phyloP scores from a whole-genome alignment of 2,797 vertebrate genomes.

The Sciurus carolinensis region DNA sequence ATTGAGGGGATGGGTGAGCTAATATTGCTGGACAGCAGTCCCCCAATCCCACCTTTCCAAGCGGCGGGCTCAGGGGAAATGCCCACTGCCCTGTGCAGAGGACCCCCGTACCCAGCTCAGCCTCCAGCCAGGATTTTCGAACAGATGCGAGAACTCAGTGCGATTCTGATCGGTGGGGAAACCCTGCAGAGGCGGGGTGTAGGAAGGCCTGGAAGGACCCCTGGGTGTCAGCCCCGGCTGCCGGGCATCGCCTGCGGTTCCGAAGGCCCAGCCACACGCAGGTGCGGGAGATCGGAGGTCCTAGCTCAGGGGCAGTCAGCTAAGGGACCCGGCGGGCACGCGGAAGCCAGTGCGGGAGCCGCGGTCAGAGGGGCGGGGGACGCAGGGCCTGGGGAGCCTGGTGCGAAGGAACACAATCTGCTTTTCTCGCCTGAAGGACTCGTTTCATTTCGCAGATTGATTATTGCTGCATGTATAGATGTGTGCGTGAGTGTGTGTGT shows the following conservation, averaged over 20 bases:
- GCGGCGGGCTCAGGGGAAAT: not conserved
- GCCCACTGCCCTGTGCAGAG: not conserved
- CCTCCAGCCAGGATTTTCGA: not conserved
- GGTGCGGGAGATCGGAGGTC: not conserved
- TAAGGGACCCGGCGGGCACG: not conserved
- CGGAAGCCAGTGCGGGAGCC: not conserved
- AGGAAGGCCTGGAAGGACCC: not conserved
- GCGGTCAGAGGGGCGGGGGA: not conserved
- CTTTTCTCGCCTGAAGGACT: constrained; percentile 68
- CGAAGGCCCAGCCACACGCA: not conserved
- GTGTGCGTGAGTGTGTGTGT: not conserved
- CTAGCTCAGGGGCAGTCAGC: not conserved
- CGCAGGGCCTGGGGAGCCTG: not conserved
- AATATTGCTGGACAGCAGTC: not conserved
- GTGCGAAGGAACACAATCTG: constrained; percentile 49
- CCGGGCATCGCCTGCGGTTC: not conserved
- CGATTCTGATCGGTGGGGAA: not conserved
- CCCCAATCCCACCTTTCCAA: not conserved
- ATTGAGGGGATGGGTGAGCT: constrained; percentile 51
- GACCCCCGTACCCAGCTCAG: not conserved
- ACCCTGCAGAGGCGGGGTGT: not conserved
- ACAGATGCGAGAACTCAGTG: not conserved
- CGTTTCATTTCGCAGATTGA: constrained; percentile 81
- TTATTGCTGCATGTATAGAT: constrained; percentile 50
- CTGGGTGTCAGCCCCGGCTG: not conserved